Evolutionary conservation across 2,888 invertebrate genomes (phyloP).

Genomic region (Drosophila sordidapex): DNA sequence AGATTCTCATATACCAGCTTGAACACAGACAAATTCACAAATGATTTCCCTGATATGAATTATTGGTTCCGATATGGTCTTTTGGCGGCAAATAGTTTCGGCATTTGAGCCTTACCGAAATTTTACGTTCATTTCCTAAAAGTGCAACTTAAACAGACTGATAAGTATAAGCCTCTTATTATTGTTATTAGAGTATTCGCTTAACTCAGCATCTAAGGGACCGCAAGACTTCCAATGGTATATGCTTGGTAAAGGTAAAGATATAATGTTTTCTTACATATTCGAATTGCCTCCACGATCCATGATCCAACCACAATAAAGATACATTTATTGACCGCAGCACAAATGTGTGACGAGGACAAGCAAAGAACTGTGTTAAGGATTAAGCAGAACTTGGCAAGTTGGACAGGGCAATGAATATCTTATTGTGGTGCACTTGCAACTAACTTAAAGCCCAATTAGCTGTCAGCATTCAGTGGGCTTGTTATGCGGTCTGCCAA

Average conservation of each 20-base stretch:
- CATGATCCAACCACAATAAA: background rate
- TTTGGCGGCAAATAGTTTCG: background rate
- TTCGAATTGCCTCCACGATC: background rate
- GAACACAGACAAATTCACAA: background rate
- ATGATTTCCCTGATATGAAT: background rate
- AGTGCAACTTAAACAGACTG: background rate
- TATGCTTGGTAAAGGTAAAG: background rate
- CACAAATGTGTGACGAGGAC: background rate
- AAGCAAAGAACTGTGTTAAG: background rate
- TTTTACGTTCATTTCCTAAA: background rate
- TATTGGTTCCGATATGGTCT: background rate
- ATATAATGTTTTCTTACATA: background rate
- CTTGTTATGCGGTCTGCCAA: constrained; percentile 16
- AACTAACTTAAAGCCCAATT: constrained; percentile 39
- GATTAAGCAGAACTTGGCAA: constrained; percentile 5
- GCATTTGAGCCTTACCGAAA: background rate
- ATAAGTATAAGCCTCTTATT: background rate
- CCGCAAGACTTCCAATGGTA: background rate
- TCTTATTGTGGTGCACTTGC: constrained; percentile 26
- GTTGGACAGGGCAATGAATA: background rate
- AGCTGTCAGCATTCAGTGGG: constrained; percentile 25
- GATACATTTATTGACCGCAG: background rate
- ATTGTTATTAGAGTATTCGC: background rate
- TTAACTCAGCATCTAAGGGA: background rate
- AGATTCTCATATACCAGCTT: background rate